These are phyloP conservation scores for Drosophila orosa DNA, from an alignment of 1,140 invertebrate genomes.

Conservation along the genomic window DNA sequence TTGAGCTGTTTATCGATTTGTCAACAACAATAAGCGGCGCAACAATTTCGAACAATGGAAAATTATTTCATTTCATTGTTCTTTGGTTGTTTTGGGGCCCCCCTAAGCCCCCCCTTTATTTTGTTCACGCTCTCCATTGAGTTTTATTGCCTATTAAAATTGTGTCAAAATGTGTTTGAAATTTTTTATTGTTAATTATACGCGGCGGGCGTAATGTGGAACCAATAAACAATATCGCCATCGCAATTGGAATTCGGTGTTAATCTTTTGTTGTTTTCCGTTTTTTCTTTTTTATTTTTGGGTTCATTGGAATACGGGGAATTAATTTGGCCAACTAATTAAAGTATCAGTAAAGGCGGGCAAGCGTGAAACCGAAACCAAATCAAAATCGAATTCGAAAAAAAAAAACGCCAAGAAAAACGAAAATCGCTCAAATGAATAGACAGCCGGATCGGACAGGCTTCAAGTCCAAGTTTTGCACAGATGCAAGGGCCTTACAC, in stretches of 20 bases:
- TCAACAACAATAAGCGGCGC: conserved; percentile 65
- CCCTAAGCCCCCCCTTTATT: too few relatives aligned
- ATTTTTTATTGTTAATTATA: conserved; percentile 78
- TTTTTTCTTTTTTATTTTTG: neutral
- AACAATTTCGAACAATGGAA: conserved; percentile 38
- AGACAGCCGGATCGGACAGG: conserved; percentile 76
- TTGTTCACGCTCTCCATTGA: conserved; percentile 27
- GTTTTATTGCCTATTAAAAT: conserved; percentile 80
- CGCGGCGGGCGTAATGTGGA: conserved; percentile 58
- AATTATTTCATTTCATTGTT: conserved; percentile 36
- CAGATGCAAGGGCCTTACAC: conserved; percentile 12
- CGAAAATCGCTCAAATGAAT: conserved; percentile 57
- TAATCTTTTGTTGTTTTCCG: conserved; percentile 21
- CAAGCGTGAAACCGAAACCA: conserved; percentile 72
- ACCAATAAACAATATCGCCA: conserved; percentile 68
- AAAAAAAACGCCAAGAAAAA: conserved; percentile 23
- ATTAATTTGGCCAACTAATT: conserved; percentile 39
- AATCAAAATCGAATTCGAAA: conserved; percentile 68
- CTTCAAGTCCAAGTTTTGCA: conserved; percentile 7
- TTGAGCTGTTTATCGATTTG: conserved; percentile 82
- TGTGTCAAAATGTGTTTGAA: conserved; percentile 82
- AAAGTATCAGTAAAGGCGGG: conserved; percentile 34
- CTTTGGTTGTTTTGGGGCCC: conserved; percentile 27
- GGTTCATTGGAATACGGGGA: conserved; percentile 8
- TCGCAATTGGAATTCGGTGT: conserved; percentile 50